phyloP scores from a whole-genome alignment of 2,113 vertebrate genomes.

The Illadopsis cleaveri region DNA sequence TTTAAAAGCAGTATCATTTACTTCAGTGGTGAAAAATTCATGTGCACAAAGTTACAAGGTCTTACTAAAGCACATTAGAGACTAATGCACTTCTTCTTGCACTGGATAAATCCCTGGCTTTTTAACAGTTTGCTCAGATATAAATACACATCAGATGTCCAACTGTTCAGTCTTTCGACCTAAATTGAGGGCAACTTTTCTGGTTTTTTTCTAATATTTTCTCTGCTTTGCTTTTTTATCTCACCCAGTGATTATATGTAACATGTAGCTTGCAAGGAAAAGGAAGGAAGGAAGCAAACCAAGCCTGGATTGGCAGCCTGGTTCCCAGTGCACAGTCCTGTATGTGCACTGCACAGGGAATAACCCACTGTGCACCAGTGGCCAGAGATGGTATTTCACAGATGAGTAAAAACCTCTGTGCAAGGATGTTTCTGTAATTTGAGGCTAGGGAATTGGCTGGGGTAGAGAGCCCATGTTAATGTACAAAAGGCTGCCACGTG shows the following conservation, averaged over 20 bases:
- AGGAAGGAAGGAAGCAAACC: background rate
- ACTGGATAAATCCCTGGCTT: background rate
- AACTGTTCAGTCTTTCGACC: background rate
- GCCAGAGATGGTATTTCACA: background rate
- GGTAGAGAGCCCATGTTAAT: background rate
- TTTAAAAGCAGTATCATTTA: background rate
- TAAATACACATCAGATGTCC: background rate
- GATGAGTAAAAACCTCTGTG: background rate
- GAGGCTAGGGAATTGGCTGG: background rate
- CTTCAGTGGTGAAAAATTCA: background rate
- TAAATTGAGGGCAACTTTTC: background rate
- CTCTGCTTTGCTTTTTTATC: background rate
- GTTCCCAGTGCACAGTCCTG: background rate
- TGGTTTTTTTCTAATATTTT: background rate
- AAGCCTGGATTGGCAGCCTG: background rate
- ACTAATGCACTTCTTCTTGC: background rate
- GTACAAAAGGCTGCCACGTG: background rate
- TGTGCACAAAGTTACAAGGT: background rate
- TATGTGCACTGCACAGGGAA: background rate
- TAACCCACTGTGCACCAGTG: background rate
- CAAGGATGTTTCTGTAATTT: background rate
- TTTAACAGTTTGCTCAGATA: background rate
- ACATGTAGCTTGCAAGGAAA: background rate
- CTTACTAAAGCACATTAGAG: background rate
- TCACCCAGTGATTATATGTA: background rate